phyloP scores from a whole-genome alignment of 2,797 vertebrate genomes.

The Hapalemur alaotrensis region DNA sequence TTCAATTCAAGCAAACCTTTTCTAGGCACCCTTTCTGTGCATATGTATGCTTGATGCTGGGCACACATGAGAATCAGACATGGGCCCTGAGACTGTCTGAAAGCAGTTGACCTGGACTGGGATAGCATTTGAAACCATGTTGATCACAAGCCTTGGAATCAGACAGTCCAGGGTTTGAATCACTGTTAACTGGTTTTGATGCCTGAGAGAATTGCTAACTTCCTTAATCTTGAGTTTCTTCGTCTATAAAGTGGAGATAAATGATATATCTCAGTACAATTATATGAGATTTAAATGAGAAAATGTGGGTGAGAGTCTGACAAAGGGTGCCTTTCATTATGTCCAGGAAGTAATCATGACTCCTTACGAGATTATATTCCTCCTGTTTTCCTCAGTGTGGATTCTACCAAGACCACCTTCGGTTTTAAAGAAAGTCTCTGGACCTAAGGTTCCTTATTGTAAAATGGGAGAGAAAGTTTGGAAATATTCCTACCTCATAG shows the following conservation, averaged over 20 bases:
- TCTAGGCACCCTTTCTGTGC: background rate
- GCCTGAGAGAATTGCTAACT: background rate
- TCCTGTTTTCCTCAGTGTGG: background rate
- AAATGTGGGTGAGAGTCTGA: background rate
- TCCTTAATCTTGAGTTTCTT: constrained; percentile 21
- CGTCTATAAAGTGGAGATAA: background rate
- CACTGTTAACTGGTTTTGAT: background rate
- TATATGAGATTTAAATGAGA: background rate
- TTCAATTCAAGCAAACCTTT: constrained; percentile 22
- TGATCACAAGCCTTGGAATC: background rate
- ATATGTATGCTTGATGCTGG: background rate
- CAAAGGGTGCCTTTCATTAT: background rate
- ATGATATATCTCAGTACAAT: background rate
- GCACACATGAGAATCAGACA: background rate
- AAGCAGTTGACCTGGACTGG: background rate
- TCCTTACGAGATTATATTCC: background rate
- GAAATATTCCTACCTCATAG: background rate
- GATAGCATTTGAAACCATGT: background rate
- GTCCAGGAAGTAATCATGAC: background rate
- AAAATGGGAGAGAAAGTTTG: background rate
- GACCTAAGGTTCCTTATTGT: background rate
- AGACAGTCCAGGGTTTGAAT: background rate
- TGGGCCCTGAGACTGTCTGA: background rate
- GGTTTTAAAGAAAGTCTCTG: background rate
- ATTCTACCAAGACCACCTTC: background rate